A percentile compares a stretch with the other conserved stretches of the same genome.
Conservation (phyloP, 1,140 invertebrate species). For the Homarus americanus region DNA sequence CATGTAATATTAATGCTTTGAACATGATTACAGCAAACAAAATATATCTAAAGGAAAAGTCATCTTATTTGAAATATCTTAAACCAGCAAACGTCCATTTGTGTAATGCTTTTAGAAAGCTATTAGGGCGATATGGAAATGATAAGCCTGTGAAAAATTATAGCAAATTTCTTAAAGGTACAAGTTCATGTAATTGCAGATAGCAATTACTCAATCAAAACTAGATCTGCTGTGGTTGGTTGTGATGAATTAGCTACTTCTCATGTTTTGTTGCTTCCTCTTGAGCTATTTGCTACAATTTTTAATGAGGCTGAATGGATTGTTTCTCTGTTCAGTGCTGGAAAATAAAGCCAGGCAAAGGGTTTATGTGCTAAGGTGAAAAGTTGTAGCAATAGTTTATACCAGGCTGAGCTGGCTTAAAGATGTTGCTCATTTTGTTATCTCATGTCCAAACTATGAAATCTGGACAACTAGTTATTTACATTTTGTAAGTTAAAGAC, state of each 20-base stretch:
- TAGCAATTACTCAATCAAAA: not conserved
- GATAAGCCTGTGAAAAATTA: not conserved
- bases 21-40: slow-evolving; percentile 14
- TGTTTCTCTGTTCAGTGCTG: not conserved
- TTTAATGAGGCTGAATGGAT: not conserved
- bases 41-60: not conserved
- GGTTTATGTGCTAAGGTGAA: not conserved
- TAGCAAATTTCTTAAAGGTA: slow-evolving; percentile 3
- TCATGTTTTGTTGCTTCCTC: not conserved
- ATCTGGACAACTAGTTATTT: not conserved
- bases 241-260: not conserved
- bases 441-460: not conserved
- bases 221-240: not conserved
- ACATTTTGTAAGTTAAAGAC: not conserved
- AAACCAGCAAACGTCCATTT: not conserved
- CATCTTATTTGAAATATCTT: not conserved
- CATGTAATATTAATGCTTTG: slow-evolving; percentile 25
- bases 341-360: not conserved
- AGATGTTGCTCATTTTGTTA: not conserved
- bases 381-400: slow-evolving; percentile 4
- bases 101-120: not conserved
- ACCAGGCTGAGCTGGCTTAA: not conserved
- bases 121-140: not conserved
- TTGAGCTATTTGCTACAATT: not conserved
- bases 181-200: not conserved